Percentiles rank a stretch among this genome's conserved stretches.
Conservation (phyloP, 1,140 invertebrate genomes). For the Stegodyphus mimosarum region DNA sequence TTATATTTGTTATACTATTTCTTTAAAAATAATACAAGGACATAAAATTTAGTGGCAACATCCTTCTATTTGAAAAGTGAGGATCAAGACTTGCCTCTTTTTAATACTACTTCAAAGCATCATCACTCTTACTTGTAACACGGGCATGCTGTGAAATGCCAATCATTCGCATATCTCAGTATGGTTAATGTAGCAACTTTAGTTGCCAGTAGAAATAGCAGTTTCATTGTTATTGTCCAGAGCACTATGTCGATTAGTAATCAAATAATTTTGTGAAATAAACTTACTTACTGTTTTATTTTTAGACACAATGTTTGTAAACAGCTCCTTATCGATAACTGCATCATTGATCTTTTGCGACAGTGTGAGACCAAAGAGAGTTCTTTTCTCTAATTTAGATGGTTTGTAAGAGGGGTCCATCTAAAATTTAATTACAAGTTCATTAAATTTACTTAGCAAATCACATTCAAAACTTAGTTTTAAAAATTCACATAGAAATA, state of each 20-base stretch:
- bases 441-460: background rate
- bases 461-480: background rate
- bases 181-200: too few species aligned
- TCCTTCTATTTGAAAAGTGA: too few species aligned
- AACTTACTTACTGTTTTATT: constrained; percentile 48
- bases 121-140: too few species aligned
- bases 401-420: constrained; percentile 91
- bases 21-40: too few species aligned
- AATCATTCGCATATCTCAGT: too few species aligned
- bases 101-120: too few species aligned
- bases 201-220: too few species aligned
- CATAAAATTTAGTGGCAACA: too few species aligned
- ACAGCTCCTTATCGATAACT: constrained; percentile 81
- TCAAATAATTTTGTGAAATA: constrained; percentile 4
- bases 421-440: constrained; percentile 68
- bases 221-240: background rate
- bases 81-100: too few species aligned
- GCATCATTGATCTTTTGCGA: constrained; percentile 94
- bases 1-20: too few species aligned
- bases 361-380: constrained; percentile 89
- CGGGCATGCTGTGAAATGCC: too few species aligned
- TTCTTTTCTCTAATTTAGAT: constrained; percentile 82
- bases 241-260: background rate
- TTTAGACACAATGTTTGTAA: constrained; percentile 84
- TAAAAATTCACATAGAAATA: background rate